A percentile compares a stretch with the other conserved stretches of the same genome.
These are phyloP conservation scores for Spinus pinus DNA, from an alignment of 2,797 vertebrate species.

Conservation along the genomic window DNA sequence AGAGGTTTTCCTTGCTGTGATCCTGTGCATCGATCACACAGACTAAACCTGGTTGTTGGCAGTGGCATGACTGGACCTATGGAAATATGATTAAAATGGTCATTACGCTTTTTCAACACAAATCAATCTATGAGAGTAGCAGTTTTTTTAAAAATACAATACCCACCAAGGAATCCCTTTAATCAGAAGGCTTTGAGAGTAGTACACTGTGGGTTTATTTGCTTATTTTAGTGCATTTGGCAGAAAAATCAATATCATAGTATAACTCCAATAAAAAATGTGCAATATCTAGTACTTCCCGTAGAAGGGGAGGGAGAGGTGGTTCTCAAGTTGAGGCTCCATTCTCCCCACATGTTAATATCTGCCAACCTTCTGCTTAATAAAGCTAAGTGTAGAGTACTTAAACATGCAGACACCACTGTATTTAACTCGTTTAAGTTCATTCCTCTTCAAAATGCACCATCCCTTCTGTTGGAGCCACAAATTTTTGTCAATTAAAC, in stretches of 20 bases:
- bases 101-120: neutral
- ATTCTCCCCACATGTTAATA: neutral
- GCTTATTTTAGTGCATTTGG: conserved; percentile 29
- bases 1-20: neutral
- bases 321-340: neutral
- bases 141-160: neutral
- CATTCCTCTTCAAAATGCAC: neutral
- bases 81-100: neutral
- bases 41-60: neutral
- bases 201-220: neutral
- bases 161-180: neutral
- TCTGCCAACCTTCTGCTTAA: neutral
- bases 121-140: neutral
- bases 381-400: conserved; percentile 8
- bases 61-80: neutral
- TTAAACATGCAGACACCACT: neutral
- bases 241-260: neutral
- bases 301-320: neutral
- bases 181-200: neutral
- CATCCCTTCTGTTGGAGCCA: neutral
- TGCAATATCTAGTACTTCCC: neutral
- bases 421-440: neutral
- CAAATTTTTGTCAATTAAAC: neutral
- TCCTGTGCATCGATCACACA: neutral
- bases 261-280: conserved; percentile 1